Conservation (phyloP, 2,888 invertebrate genomes). For the Aphidius colemani region DNA sequence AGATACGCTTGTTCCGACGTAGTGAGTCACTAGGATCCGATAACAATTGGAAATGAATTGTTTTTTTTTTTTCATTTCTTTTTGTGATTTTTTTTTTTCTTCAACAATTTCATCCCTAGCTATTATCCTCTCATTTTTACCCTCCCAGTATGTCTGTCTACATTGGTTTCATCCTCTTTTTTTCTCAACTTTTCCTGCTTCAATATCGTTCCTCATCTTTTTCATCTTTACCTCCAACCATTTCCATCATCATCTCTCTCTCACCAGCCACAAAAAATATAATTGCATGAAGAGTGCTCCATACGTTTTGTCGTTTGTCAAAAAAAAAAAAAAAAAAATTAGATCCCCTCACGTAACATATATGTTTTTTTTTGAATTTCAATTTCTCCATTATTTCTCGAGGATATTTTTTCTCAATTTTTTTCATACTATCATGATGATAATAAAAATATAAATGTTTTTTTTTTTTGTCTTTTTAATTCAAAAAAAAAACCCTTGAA, state of each 20-base stretch:
- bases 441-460: background rate
- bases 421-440: background rate
- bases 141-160: constrained; percentile 31
- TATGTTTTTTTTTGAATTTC: background rate
- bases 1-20: constrained; percentile 35
- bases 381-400: background rate
- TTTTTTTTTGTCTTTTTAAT: too few species aligned
- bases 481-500: too few species aligned
- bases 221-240: constrained; percentile 36
- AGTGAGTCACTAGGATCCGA: constrained; percentile 44
- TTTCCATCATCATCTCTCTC: constrained; percentile 43
- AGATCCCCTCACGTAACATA: background rate
- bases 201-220: constrained; percentile 30
- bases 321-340: background rate
- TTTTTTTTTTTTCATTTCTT: constrained; percentile 43
- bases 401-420: background rate
- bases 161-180: constrained; percentile 31
- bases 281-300: constrained; percentile 54
- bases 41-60: constrained; percentile 54
- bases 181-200: constrained; percentile 30
- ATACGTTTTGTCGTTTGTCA: constrained; percentile 4
- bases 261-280: constrained; percentile 47
- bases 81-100: constrained; percentile 25
- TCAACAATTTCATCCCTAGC: constrained; percentile 53
- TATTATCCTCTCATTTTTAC: constrained; percentile 44